Conservation (phyloP, 2,888 invertebrate species). For the Polymixis flavicincta region DNA sequence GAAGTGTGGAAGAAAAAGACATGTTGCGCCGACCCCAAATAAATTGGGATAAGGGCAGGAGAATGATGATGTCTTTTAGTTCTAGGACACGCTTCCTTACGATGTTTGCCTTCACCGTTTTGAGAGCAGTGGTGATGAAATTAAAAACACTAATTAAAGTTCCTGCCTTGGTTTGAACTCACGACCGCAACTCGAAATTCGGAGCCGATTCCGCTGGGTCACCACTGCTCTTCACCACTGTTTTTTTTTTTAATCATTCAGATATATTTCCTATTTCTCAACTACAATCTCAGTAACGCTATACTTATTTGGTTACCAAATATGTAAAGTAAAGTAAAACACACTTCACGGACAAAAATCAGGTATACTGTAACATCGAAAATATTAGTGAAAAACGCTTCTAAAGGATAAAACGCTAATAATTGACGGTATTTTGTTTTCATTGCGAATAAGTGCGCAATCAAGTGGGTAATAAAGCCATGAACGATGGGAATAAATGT, state of each 20-base stretch:
- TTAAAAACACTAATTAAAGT: too few species aligned
- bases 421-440: slow-evolving; percentile 61
- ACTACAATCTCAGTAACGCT: background rate
- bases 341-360: slow-evolving; percentile 6
- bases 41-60: too few species aligned
- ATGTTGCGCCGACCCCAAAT: too few species aligned
- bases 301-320: background rate
- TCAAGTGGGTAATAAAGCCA: slow-evolving; percentile 61
- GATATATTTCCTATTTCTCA: background rate
- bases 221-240: too few species aligned
- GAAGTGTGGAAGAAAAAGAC: too few species aligned
- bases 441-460: slow-evolving; percentile 55
- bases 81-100: too few species aligned
- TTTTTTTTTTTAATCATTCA: background rate
- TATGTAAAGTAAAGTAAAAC: background rate
- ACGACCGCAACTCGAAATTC: too few species aligned
- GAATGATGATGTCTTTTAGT: too few species aligned
- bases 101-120: too few species aligned
- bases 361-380: slow-evolving; percentile 17
- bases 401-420: slow-evolving; percentile 49
- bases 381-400: slow-evolving; percentile 38
- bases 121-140: too few species aligned
- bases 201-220: too few species aligned
- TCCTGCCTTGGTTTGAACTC: too few species aligned
- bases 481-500: slow-evolving; percentile 65